Evolutionary conservation across 2,888 invertebrate genomes (phyloP).

Genomic region (Polietes domitor): DNA sequence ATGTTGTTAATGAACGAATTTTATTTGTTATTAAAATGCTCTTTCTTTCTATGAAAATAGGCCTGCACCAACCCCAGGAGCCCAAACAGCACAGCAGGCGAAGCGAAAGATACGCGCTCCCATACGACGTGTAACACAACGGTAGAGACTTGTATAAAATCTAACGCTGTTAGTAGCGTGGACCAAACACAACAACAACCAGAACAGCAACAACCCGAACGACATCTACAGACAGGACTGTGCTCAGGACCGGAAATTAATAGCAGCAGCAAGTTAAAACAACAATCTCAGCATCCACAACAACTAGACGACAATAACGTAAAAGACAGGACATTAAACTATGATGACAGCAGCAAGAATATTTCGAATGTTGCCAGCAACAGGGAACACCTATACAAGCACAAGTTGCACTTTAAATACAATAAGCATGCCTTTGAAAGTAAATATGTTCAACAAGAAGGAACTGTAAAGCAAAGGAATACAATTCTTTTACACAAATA

Average conservation of each 20-base stretch:
- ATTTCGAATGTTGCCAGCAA: slow-evolving; percentile 62
- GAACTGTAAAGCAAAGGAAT: slow-evolving; percentile 50
- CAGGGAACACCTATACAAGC: neutral
- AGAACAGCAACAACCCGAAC: slow-evolving; percentile 63
- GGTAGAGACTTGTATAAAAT: slow-evolving; percentile 75
- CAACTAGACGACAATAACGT: slow-evolving; percentile 29
- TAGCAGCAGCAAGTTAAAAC: slow-evolving; percentile 53
- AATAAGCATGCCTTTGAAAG: slow-evolving; percentile 6
- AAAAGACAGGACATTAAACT: slow-evolving; percentile 52
- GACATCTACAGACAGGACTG: slow-evolving; percentile 42
- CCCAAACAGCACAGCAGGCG: slow-evolving; percentile 72
- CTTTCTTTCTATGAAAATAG: slow-evolving; percentile 67
- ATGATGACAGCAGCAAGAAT: slow-evolving; percentile 27
- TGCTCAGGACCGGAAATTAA: slow-evolving; percentile 54
- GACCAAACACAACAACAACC: slow-evolving; percentile 68
- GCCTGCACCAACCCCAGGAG: slow-evolving; percentile 74
- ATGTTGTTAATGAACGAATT: no score
- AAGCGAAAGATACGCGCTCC: slow-evolving; percentile 78
- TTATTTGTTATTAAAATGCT: slow-evolving; percentile 28
- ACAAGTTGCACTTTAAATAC: neutral
- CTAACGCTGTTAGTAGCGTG: slow-evolving; percentile 69
- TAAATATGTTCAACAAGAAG: slow-evolving; percentile 3
- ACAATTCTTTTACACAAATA: slow-evolving; percentile 62
- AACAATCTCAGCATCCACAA: slow-evolving; percentile 42
- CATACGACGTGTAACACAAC: slow-evolving; percentile 77